phyloP scores from a whole-genome alignment of 1,140 invertebrate genomes.

The Scaptomyza graminum region DNA sequence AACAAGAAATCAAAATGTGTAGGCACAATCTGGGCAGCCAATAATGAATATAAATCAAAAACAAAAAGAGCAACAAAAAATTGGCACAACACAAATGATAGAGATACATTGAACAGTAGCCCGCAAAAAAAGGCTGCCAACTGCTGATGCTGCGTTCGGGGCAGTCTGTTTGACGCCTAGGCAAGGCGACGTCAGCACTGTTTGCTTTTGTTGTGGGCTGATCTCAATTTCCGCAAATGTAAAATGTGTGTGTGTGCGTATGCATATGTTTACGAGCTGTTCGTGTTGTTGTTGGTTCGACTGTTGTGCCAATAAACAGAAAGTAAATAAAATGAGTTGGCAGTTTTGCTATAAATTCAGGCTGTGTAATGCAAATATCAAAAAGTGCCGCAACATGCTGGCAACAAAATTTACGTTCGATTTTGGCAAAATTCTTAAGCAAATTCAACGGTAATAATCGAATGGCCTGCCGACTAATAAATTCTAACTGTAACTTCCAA shows the following conservation, averaged over 20 bases:
- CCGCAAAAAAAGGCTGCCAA: conserved; percentile 17
- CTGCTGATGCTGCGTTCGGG: conserved; percentile 2
- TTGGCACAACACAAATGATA: conserved; percentile 31
- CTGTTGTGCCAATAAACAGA: conserved; percentile 17
- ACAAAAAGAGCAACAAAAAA: conserved; percentile 4
- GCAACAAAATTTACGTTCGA: conserved; percentile 8
- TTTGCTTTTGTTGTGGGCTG: conserved; percentile 28
- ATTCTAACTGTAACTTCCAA: neutral
- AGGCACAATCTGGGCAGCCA: conserved; percentile 8
- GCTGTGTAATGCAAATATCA: neutral
- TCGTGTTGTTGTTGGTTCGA: neutral
- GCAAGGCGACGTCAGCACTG: conserved; percentile 30
- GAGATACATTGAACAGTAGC: conserved; percentile 39
- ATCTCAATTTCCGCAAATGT: conserved; percentile 45
- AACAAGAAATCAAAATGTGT: conserved; percentile 6
- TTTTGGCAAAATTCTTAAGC: neutral
- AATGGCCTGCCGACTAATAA: no score
- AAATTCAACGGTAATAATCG: neutral
- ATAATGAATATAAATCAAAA: conserved; percentile 30
- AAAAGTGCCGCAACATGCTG: neutral
- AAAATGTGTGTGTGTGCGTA: conserved; percentile 22
- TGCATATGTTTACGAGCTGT: conserved; percentile 8
- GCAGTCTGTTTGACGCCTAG: conserved; percentile 62
- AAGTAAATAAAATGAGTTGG: conserved; percentile 23
- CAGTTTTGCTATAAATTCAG: neutral